These are phyloP conservation scores for Chaenogobius annularis DNA, from an alignment of 2,113 vertebrate genomes.

Conservation along the genomic window DNA sequence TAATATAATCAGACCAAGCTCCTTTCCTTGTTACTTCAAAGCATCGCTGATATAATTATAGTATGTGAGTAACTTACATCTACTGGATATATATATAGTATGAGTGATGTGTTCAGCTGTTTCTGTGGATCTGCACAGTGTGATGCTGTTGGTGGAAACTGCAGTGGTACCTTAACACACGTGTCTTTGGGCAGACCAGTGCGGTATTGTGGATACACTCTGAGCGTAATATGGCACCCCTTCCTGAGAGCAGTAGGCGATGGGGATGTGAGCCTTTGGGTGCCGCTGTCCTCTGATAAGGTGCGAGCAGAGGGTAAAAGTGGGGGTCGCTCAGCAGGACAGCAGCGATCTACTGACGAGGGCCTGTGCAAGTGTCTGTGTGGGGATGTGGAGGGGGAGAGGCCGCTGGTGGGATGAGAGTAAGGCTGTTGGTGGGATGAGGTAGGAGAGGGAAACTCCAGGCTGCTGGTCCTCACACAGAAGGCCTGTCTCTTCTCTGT, in stretches of 20 bases:
- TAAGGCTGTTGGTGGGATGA: conserved; percentile 60
- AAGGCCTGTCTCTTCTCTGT: conserved; percentile 89
- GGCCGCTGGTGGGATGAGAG: conserved; percentile 68
- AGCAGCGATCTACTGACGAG: conserved; percentile 81
- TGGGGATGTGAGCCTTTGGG: conserved; percentile 73
- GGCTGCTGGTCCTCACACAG: conserved; percentile 88
- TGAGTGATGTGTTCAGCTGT: too few relatives aligned
- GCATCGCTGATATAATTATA: not conserved
- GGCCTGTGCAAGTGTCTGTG: conserved; percentile 76
- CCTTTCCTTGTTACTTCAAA: too few relatives aligned
- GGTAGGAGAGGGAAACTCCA: conserved; percentile 83
- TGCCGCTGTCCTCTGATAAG: conserved; percentile 81
- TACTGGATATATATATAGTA: too few relatives aligned
- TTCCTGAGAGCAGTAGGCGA: conserved; percentile 64
- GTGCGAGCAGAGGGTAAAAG: conserved; percentile 67
- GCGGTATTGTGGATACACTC: conserved; percentile 85
- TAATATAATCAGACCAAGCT: too few relatives aligned
- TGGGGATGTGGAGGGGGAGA: conserved; percentile 59
- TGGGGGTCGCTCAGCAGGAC: conserved; percentile 37
- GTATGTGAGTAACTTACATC: not conserved
- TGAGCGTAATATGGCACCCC: conserved; percentile 75
- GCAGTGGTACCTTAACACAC: conserved; percentile 83
- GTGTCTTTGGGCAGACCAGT: conserved; percentile 88
- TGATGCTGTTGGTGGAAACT: not conserved
- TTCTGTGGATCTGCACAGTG: too few relatives aligned